Evolutionary conservation across 2,113 vertebrate genomes (phyloP), one percentile per base, ranked within the genome.

Genomic region (Erpornis zantholeuca): DNA sequence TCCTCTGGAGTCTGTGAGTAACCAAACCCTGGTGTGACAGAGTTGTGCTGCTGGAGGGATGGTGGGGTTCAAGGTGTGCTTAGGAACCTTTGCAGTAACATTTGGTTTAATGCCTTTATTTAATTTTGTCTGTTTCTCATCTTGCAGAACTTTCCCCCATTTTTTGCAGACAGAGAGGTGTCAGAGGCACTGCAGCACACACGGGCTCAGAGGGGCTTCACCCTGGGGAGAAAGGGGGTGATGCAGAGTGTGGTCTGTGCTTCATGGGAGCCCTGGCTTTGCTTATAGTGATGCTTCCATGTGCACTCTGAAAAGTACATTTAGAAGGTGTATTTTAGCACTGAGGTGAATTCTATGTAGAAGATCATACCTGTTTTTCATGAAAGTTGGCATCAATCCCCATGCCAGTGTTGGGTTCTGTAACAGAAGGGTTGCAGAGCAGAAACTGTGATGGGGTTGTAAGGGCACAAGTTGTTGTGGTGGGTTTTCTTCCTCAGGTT

Each of bases 131-230:
- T 0, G 0, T 50, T 72, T 54, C 20, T 64, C 49, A 9, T 35
- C 49, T 79, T 47, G 44, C 54, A 60, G 76, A n/a, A 20, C 10
- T 47, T 18, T 40, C n/a, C 27, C 28, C 47, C 8, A 0, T 54
- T 80, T 57, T 78, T 66, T 66, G 61, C 45, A 52, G 52, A 19
- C 15, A 28, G 27, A 52, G 68, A 44, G 22, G 44, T 52, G 36
- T n/a, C 0, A 0, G 33, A 44, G 44, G 50, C 27, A n/a, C 24
- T 0, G 0, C 1, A 1, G 68, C 50, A 50, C 14, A 8, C 0
- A 0, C 9, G 42, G 50, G 35, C 59, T 71, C 66, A 42, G 75
- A 54, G n/a, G 28, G 33, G 17, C 21, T 77, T 77, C 27, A 23
- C 27, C 27, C 15, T 59, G 53, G 33, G 52, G 45, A 33, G 27